Evolutionary conservation across 2,797 vertebrate genomes (phyloP).

Genomic region (Cryptoprocta ferox): DNA sequence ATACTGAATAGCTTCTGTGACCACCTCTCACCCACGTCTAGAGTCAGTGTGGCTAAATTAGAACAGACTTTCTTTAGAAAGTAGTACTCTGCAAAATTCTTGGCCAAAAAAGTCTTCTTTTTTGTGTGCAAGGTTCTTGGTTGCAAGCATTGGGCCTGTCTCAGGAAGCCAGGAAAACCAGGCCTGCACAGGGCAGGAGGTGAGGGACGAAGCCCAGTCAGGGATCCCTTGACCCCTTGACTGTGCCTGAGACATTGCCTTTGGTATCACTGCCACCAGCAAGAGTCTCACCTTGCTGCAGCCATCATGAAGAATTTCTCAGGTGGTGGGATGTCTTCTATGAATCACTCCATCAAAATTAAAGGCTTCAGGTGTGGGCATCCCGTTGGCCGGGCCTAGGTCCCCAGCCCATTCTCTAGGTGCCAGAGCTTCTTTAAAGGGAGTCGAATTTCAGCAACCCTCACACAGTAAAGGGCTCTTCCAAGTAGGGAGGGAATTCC

Average conservation of each 20-base stretch:
- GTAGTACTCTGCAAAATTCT: slow-evolving; percentile 48
- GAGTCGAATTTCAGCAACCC: background rate
- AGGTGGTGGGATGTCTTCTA: background rate
- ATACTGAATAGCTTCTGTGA: background rate
- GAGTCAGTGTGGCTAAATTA: slow-evolving; percentile 52
- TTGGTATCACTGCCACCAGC: background rate
- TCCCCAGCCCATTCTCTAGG: background rate
- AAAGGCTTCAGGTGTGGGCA: background rate
- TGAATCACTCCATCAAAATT: no score
- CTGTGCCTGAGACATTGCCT: background rate
- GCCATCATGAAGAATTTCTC: background rate
- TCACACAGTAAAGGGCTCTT: background rate
- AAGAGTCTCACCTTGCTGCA: background rate
- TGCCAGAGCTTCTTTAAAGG: slow-evolving; percentile 2
- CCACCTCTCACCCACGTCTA: slow-evolving; percentile 8
- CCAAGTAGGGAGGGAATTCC: background rate
- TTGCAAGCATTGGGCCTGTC: background rate
- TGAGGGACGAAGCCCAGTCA: background rate
- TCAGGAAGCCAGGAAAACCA: background rate
- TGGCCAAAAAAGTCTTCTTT: background rate
- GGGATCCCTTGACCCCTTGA: no score
- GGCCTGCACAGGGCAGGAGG: background rate
- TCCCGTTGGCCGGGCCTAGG: background rate
- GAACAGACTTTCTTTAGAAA: slow-evolving; percentile 55
- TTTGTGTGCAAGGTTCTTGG: background rate